A percentile compares a stretch with the other conserved stretches of the same genome.
Evolutionary conservation across 2,113 vertebrate species (phyloP).

Genomic region (Gasterosteus aculeatus): DNA sequence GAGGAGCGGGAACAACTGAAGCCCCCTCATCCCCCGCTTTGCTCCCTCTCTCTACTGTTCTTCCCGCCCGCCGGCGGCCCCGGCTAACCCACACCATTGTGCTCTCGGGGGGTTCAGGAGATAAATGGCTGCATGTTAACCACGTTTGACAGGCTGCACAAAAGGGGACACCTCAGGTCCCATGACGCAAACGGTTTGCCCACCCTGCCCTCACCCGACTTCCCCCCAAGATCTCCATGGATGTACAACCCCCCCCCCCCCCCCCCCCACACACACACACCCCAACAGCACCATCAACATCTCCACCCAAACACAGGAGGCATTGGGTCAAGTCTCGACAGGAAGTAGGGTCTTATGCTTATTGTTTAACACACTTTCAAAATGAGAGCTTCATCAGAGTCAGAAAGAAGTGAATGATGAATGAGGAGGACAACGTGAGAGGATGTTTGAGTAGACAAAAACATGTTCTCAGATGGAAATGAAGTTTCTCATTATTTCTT

Average conservation of each 20-base stretch:
- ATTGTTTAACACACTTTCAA: neutral
- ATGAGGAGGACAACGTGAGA: slow-evolving; percentile 21
- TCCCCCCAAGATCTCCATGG: neutral
- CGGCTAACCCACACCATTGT: slow-evolving; percentile 81
- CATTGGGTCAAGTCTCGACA: neutral
- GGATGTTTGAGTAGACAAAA: too few species aligned
- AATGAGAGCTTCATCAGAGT: slow-evolving; percentile 1
- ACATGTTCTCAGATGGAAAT: too few species aligned
- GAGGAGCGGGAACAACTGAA: slow-evolving; percentile 34
- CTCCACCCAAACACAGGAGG: slow-evolving; percentile 7
- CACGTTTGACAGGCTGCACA: slow-evolving; percentile 94
- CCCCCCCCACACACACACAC: neutral
- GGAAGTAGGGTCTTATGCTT: slow-evolving; percentile 2
- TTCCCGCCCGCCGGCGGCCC: slow-evolving; percentile 3
- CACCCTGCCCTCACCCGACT: slow-evolving; percentile 31
- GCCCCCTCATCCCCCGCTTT: neutral
- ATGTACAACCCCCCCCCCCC: neutral
- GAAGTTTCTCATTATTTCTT: too few species aligned
- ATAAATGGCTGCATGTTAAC: slow-evolving; percentile 93
- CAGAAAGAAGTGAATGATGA: neutral
- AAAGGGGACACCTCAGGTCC: slow-evolving; percentile 93
- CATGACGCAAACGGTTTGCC: slow-evolving; percentile 83
- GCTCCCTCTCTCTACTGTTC: neutral
- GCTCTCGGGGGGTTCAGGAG: slow-evolving; percentile 84
- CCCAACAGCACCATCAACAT: neutral